Percentiles rank a stretch among this genome's conserved stretches.
phyloP scores from a whole-genome alignment of 30 jellyfish, hydroid and myxozoan species.

The Kudoa iwatai region DNA sequence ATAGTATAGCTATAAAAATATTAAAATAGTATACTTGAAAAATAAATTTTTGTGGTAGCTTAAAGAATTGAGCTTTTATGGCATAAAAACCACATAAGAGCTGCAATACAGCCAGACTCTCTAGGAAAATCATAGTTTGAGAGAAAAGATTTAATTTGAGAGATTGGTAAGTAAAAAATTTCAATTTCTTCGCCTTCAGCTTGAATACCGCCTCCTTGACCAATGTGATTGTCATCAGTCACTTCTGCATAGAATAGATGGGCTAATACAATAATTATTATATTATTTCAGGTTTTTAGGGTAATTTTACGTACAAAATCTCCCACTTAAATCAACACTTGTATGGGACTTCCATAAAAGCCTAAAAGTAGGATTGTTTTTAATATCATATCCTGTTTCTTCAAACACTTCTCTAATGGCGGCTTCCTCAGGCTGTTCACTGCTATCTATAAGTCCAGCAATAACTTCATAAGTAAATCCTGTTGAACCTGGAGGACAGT shows the following conservation, averaged over 20 bases:
- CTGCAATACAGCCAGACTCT: constrained; percentile 28
- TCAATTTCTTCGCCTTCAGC: constrained; percentile 39
- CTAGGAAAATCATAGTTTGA: constrained; percentile 10
- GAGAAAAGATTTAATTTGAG: constrained; percentile 18
- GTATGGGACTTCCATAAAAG: no score
- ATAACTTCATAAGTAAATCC: constrained; percentile 61
- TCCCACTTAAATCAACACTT: no score
- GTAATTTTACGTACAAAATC: no score
- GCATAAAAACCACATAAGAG: constrained; percentile 53
- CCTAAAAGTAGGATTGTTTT: no score
- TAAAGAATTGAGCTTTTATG: no score
- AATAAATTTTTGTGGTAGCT: no score
- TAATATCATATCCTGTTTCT: constrained; percentile 49
- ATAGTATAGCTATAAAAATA: no score
- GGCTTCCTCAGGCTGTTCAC: constrained; percentile 9
- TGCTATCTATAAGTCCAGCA: constrained; percentile 72
- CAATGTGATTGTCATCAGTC: constrained; percentile 40
- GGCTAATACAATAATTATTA: no score
- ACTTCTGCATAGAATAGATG: constrained; percentile 41
- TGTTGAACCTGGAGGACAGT: background rate
- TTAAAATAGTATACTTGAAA: no score
- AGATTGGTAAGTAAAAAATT: constrained; percentile 14
- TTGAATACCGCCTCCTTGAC: constrained; percentile 42
- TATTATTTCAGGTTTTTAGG: no score
- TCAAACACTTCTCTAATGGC: constrained; percentile 33